Evolutionary conservation across 2,888 invertebrate genomes (phyloP), one percentile per base, ranked within the genome.

Genomic region (Blastobasis lacticolella): DNA sequence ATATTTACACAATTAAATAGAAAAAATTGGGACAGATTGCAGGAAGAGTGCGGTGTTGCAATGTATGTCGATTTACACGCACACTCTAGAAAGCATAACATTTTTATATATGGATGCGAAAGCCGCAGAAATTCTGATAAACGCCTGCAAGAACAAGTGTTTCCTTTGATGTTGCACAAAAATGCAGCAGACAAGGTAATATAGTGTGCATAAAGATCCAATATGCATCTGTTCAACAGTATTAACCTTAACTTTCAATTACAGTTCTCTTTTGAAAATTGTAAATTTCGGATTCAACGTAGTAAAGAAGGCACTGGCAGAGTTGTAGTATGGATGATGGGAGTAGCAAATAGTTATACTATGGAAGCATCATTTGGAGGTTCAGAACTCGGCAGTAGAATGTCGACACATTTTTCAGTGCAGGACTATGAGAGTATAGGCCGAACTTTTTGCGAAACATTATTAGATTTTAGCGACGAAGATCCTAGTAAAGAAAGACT

Each of bases 71-170:
- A 97, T 85, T 91, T 97, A 66, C 97, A 97, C 78, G 97, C 97
- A 41, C 98, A 99, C 87, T 98, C 98, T 37, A 90, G 97, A 59
- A 94, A 94, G 76, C 96, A 97, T 83, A 98, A 98, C 78, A 94
- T 97, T 69, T 99, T 99, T 80, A 93, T 98, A 71, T 99, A 97
- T 75, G 98, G 98, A 62, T 98, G 98, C 82, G 96, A 96, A 88
- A 95, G 93, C 80, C 90, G 94, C 67, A 90, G 94, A 67, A 92
- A 92, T 62, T 90, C 92, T 10, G 94, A 95, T 49, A 93, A 92
- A 73, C 92, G 93, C 67, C 89, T 98, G 49, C 93, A 94, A 58
- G 97, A 97, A 75, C 96, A 97, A 89, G 94, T 98, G 48, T 98
- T 97, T 80, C 97, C 98, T 5, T 85, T 97, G 61, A 97, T 98